Base-by-base conservation (phyloP, 2,888 invertebrate genomes). In the Marasmarcha lunaedactyla region DNA sequence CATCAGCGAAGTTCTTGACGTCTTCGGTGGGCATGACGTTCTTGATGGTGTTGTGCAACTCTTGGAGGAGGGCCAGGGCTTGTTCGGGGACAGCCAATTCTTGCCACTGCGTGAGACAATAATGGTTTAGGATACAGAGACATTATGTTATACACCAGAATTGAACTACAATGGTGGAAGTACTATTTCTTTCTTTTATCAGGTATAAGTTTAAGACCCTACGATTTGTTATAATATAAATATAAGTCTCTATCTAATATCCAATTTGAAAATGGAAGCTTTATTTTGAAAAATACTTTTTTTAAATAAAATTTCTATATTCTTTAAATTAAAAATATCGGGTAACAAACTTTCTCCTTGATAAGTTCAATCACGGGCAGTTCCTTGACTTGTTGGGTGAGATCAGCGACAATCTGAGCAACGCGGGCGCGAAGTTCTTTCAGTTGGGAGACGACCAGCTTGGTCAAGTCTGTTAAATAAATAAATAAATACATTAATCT, bases 21-120 rank as follows among this genome's bases (percentile, higher is more conserved):
- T 93, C 92, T 0, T 85, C 78, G 0, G 89, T 88, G 3, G 90
- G 89, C 36, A 90, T 58, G 7, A 88, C 54, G 7, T 84, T 83
- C 35, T 87, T 86, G 13, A 90, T 38, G 2, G 86, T 76, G 1
- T 71, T 71, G 45, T 86, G 79, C 0, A 87, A 47, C 43, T 89
- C 88, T 27, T 85, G 73, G 9, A 89, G 43, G 0, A 88, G 60
- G 1, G 69, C 70, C 3, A 89, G 44, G 0, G 86, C 53, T 14
- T 85, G 84, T 6, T 90, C 89, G 0, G 88, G 84, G 0, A 89
- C 62, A n/a, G 87, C 72, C 6, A 86, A 54, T 12, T 70, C 84
- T 43, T 68, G 48, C 56, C 58, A 70, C 83, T 84, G 51, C 7
- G 7, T 5, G 20, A 20, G 7, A 20, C 3, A 20, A 20, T 7